These are phyloP conservation scores for Narcine bancroftii DNA, from an alignment of 2,113 vertebrate genomes.

Conservation along the genomic window DNA sequence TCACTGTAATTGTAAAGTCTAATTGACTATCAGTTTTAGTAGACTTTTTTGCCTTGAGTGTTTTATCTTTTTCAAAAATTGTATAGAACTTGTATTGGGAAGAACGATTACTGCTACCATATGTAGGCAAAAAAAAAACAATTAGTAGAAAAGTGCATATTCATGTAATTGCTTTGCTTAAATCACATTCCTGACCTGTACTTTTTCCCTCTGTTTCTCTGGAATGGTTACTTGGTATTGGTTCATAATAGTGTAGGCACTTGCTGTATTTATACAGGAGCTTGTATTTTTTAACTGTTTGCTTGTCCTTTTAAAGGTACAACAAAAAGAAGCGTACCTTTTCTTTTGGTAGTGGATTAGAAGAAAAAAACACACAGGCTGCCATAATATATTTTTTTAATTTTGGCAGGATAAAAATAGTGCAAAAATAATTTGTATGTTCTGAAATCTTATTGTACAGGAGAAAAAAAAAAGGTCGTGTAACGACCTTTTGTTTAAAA, in stretches of 20 bases:
- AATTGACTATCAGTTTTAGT: slow-evolving; percentile 76
- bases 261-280: slow-evolving; percentile 90
- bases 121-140: slow-evolving; percentile 53
- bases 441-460: slow-evolving; percentile 82
- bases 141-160: slow-evolving; percentile 74
- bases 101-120: slow-evolving; percentile 73
- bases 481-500: slow-evolving; percentile 69
- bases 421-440: slow-evolving; percentile 71
- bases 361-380: slow-evolving; percentile 74
- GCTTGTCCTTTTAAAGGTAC: slow-evolving; percentile 68
- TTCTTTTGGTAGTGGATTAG: slow-evolving; percentile 39
- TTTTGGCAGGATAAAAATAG: slow-evolving; percentile 79
- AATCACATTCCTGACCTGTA: slow-evolving; percentile 79
- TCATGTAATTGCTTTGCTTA: slow-evolving; percentile 70
- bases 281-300: slow-evolving; percentile 90
- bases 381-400: slow-evolving; percentile 86
- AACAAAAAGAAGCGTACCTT: slow-evolving; percentile 57
- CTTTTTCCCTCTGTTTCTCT: slow-evolving; percentile 67
- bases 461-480: slow-evolving; percentile 67
- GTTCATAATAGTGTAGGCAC: slow-evolving; percentile 84
- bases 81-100: slow-evolving; percentile 80
- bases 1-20: slow-evolving; percentile 98
- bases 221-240: slow-evolving; percentile 83
- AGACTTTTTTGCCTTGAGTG: slow-evolving; percentile 97
- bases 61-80: slow-evolving; percentile 75